Evolutionary conservation across 2,113 vertebrate genomes (phyloP).

Genomic region (Erythrocercus mccallii): DNA sequence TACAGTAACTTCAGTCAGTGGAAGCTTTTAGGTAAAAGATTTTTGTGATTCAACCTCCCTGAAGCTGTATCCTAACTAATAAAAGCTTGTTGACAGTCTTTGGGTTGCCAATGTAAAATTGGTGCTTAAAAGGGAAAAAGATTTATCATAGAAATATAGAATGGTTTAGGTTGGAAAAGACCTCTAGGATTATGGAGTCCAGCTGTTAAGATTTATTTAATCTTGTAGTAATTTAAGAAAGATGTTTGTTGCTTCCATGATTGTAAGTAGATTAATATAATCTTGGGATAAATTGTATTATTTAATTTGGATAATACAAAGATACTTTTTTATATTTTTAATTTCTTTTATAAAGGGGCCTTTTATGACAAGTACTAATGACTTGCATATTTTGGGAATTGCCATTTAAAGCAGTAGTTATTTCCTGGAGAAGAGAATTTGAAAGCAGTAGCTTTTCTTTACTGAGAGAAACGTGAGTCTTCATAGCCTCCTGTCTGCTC

Average conservation of each 20-base stretch:
- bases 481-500: not conserved
- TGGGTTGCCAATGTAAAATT: not conserved
- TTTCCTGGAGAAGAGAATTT: not conserved
- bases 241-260: not conserved
- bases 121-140: not conserved
- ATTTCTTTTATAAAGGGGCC: not conserved
- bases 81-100: not conserved
- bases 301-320: not conserved
- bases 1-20: not conserved
- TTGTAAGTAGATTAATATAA: not conserved
- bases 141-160: not conserved
- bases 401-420: not conserved
- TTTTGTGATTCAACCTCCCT: not conserved
- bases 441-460: not conserved
- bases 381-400: not conserved
- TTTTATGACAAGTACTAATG: not conserved
- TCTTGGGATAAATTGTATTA: not conserved
- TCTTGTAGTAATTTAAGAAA: not conserved
- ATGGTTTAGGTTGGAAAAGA: not conserved
- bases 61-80: not conserved
- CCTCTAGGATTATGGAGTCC: not conserved
- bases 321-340: not conserved
- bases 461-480: not conserved
- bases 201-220: not conserved
- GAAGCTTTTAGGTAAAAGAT: not conserved